Evolutionary conservation across 2,888 invertebrate genomes (phyloP), one percentile per base, ranked within the genome.

Genomic region (Thereva unica): DNA sequence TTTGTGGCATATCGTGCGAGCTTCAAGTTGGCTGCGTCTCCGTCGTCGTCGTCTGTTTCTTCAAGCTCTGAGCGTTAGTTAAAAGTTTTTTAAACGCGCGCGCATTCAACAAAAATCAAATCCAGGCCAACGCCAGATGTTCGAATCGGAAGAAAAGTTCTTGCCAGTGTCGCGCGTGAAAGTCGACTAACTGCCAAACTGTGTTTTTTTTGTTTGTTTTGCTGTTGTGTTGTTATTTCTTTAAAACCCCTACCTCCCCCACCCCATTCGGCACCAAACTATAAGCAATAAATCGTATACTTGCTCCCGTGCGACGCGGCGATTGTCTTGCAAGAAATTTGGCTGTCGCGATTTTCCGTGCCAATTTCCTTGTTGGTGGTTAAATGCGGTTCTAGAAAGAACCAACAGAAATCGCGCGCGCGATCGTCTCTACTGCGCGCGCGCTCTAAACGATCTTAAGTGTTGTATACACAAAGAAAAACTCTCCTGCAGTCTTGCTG

Each of bases 371-470:
- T 23, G 23, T 23, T 23, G 23, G 23, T 47, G 38, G 12, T 9
- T 37, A 47, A 59, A 59, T 59, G 47, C 44, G 47, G 47, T 59
- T 59, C 57, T 59, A 59, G 57, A 59, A 59, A 59, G 57, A 47
- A 59, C 45, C 44, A 56, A n/a, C 35, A 42, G n/a, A 55, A 38
- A 23, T 23, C 23, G 23, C 23, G 23, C 23, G 23, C 23, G 23
- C 23, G 23, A 23, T 23, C 23, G 23, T 23, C 23, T 23, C 37
- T 23, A 35, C 12, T 34, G 50, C 5, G 7, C 23, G 12, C 50
- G 34, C 7, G 50, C 50, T 12, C 49, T 50, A 34, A 7, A 50
- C n/a, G n/a, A 9, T 42, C n/a, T 9, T 42, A 50, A 23, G 12
- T 35, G 35, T 42, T n/a, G 42, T n/a, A n/a, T 42, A 42, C 42